Percentiles rank a stretch among this genome's conserved stretches.
phyloP scores from a whole-genome alignment of 2,113 vertebrate genomes.

The Colinus virginianus region DNA sequence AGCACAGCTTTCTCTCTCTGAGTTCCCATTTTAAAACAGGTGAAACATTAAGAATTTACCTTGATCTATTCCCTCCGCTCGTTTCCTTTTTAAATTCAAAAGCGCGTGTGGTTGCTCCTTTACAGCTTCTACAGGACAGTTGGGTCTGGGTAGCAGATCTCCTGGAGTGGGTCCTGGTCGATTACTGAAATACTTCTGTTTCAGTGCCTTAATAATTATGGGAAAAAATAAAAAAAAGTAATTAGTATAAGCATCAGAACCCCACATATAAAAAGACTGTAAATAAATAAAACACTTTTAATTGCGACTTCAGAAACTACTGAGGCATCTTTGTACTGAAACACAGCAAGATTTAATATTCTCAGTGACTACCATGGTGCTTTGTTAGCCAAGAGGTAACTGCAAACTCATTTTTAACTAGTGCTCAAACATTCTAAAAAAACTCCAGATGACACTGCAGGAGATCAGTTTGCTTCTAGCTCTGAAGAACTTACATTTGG shows the following conservation, averaged over 20 bases:
- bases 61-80: slow-evolving; percentile 84
- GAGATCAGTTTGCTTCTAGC: background rate
- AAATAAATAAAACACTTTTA: background rate
- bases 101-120: slow-evolving; percentile 87
- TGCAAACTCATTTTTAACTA: background rate
- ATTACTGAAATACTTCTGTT: slow-evolving; percentile 93
- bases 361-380: background rate
- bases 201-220: slow-evolving; percentile 84
- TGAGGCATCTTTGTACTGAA: background rate
- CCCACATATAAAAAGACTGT: background rate
- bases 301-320: background rate
- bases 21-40: background rate
- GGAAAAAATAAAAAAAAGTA: background rate
- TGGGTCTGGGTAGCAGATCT: slow-evolving; percentile 90
- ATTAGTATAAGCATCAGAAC: background rate
- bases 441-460: background rate
- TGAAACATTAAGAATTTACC: slow-evolving; percentile 71
- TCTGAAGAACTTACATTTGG: background rate
- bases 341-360: background rate
- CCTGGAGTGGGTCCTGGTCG: slow-evolving; percentile 92
- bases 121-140: slow-evolving; percentile 85
- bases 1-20: background rate
- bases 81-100: slow-evolving; percentile 87
- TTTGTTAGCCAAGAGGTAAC: background rate
- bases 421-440: background rate